Conservation (phyloP, 2,113 vertebrate genomes). For the Blennius ocellaris region DNA sequence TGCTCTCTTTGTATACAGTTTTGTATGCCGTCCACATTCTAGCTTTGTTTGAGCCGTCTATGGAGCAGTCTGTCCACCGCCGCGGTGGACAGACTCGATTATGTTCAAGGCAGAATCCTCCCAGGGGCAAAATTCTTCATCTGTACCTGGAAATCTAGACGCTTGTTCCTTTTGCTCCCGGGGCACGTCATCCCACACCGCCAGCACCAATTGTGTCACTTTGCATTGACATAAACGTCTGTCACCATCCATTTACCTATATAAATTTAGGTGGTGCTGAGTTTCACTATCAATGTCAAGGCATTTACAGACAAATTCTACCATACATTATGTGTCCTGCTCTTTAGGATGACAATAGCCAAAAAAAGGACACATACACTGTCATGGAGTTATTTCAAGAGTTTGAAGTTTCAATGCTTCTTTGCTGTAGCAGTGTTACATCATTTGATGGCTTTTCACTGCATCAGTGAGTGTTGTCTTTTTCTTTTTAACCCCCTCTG, state of each 20-base stretch:
- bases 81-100: conserved; percentile 64
- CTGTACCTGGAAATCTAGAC: conserved; percentile 57
- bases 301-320: too few relatives aligned
- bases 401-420: background rate
- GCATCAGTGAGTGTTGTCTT: background rate
- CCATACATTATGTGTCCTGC: too few relatives aligned
- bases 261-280: background rate
- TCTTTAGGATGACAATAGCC: background rate
- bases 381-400: background rate
- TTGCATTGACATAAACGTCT: conserved; percentile 52
- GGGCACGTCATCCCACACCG: conserved; percentile 45
- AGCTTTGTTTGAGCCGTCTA: conserved; percentile 43
- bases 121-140: conserved; percentile 64
- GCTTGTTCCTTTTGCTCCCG: conserved; percentile 49
- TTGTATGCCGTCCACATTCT: conserved; percentile 45
- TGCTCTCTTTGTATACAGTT: conserved; percentile 26
- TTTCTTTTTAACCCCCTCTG: background rate
- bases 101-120: conserved; percentile 67
- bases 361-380: background rate
- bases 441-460: background rate
- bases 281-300: too few relatives aligned
- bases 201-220: conserved; percentile 61
- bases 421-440: background rate
- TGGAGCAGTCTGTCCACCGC: conserved; percentile 62
- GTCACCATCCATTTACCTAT: conserved; percentile 55